These are phyloP conservation scores for Eptesicus fuscus DNA, from an alignment of 2,113 vertebrate species.

Conservation along the genomic window DNA sequence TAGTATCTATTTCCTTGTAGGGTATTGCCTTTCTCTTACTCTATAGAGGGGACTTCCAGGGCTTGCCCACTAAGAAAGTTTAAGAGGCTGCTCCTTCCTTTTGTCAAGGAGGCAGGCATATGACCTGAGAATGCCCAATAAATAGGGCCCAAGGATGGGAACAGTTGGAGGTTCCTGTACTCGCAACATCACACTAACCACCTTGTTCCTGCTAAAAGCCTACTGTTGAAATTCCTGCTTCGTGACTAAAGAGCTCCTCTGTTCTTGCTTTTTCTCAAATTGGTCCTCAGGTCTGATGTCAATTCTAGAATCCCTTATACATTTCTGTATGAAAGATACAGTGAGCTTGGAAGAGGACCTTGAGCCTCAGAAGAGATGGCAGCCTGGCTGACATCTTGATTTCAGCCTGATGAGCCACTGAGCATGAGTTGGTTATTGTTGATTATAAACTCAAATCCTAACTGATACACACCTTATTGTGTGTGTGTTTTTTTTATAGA, in stretches of 20 bases:
- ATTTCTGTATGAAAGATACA: neutral
- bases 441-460: neutral
- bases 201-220: neutral
- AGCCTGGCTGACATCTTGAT: too few species aligned
- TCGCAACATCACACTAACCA: neutral
- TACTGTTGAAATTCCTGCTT: neutral
- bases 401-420: too few species aligned
- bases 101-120: neutral
- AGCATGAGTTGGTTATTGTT: neutral
- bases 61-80: neutral
- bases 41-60: neutral
- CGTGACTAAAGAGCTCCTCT: neutral
- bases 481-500: too few species aligned
- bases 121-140: neutral
- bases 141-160: neutral
- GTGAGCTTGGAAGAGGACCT: too few species aligned
- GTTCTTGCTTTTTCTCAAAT: neutral
- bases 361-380: too few species aligned
- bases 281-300: neutral
- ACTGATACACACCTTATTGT: neutral
- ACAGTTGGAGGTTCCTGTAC: neutral
- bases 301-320: neutral
- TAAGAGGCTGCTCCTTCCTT: neutral
- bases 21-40: neutral
- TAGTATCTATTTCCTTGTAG: neutral